Evolutionary conservation across 2,113 vertebrate genomes (phyloP).

Genomic region (Columbina picui): DNA sequence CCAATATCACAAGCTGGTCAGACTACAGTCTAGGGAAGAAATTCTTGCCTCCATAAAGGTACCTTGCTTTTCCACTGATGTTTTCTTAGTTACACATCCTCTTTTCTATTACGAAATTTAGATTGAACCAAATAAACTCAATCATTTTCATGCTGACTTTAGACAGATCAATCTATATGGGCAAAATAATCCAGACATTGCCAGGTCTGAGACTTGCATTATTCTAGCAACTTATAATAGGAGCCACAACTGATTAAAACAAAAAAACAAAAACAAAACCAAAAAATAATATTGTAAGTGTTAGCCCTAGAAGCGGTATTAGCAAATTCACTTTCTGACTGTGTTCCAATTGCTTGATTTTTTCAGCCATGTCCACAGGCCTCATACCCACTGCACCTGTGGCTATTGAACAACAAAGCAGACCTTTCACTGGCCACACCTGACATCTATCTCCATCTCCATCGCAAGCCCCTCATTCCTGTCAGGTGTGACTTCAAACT

Average conservation of each 20-base stretch:
- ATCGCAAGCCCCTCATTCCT: background rate
- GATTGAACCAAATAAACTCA: background rate
- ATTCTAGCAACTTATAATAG: background rate
- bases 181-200: background rate
- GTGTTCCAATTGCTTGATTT: background rate
- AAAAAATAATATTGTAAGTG: background rate
- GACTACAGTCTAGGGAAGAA: background rate
- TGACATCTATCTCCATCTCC: background rate
- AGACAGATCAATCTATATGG: background rate
- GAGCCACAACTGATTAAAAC: background rate
- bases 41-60: background rate
- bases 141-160: background rate
- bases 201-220: background rate
- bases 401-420: background rate
- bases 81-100: background rate
- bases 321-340: background rate
- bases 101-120: background rate
- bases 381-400: background rate
- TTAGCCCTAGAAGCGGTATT: background rate
- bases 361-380: background rate
- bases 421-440: background rate
- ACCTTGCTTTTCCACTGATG: background rate
- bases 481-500: background rate
- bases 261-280: background rate
- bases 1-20: background rate